Evolutionary conservation across 2,888 invertebrate species (phyloP).

Genomic region (Trachelus tabidus): DNA sequence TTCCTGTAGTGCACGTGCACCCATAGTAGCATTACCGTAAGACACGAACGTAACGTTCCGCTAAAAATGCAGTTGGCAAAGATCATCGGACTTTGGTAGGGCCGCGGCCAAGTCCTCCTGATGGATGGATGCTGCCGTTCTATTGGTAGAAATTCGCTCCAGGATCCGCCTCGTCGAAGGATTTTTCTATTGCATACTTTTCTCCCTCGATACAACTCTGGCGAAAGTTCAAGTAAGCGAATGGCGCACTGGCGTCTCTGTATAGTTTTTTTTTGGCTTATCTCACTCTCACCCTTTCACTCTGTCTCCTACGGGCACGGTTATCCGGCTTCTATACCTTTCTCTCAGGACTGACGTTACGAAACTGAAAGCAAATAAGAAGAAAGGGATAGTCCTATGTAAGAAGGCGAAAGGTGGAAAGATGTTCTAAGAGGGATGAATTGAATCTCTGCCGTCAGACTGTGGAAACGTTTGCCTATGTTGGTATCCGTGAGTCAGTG

Average conservation of each 20-base stretch:
- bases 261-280: not conserved
- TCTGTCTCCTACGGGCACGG: not conserved
- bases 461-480: conserved; percentile 22
- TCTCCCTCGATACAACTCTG: not conserved
- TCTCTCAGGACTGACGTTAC: conserved; percentile 8
- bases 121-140: not conserved
- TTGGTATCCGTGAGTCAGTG: conserved; percentile 10
- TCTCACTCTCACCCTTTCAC: not conserved
- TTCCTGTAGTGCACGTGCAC: not conserved
- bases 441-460: conserved; percentile 22
- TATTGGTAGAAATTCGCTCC: not conserved
- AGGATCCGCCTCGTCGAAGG: not conserved
- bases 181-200: not conserved
- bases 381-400: not conserved
- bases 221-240: not conserved
- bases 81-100: not conserved
- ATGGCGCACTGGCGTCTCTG: not conserved
- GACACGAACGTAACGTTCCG: not conserved
- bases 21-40: not conserved
- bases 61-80: not conserved
- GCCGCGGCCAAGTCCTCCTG: not conserved
- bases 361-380: conserved; percentile 12
- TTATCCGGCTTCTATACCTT: conserved; percentile 13
- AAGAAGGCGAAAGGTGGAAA: conserved; percentile 19
- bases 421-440: conserved; percentile 35